phyloP scores from a whole-genome alignment of 2,797 vertebrate genomes.

The Phrynocephalus guinanensis region DNA sequence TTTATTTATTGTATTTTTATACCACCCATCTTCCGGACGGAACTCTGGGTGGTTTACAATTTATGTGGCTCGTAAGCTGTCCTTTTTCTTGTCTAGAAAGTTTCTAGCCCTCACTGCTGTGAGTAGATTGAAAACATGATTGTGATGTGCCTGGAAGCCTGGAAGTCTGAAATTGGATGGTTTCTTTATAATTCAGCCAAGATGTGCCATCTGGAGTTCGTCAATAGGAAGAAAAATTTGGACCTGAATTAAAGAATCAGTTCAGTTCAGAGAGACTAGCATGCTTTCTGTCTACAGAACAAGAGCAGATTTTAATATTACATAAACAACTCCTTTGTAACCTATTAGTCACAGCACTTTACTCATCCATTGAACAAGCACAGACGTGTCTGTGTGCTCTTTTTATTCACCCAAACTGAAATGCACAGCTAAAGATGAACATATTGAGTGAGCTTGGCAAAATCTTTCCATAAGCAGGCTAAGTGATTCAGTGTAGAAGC shows the following conservation, averaged over 20 bases:
- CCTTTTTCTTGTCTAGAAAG: not conserved
- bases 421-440: constrained; percentile 40
- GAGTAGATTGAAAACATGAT: constrained; percentile 14
- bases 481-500: constrained; percentile 22
- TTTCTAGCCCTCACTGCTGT: constrained; percentile 26
- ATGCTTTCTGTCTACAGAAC: constrained; percentile 1
- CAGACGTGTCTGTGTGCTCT: constrained; percentile 42
- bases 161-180: constrained; percentile 19
- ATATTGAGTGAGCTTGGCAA: constrained; percentile 48
- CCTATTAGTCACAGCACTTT: constrained; percentile 44
- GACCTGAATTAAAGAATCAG: constrained; percentile 24
- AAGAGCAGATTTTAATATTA: constrained; percentile 55
- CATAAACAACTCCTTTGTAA: constrained; percentile 57
- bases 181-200: constrained; percentile 49
- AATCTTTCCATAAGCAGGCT: constrained; percentile 15
- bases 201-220: constrained; percentile 14
- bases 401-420: constrained; percentile 55
- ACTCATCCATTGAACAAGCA: constrained; percentile 18
- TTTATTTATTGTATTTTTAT: too few species aligned
- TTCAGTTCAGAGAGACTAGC: constrained; percentile 2
- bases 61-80: not conserved
- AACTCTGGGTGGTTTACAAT: too few species aligned
- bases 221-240: constrained; percentile 47
- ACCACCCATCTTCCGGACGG: too few species aligned
- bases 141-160: not conserved